Evolutionary conservation across 1,140 invertebrate genomes (phyloP).

Genomic region (Drosophila auraria): DNA sequence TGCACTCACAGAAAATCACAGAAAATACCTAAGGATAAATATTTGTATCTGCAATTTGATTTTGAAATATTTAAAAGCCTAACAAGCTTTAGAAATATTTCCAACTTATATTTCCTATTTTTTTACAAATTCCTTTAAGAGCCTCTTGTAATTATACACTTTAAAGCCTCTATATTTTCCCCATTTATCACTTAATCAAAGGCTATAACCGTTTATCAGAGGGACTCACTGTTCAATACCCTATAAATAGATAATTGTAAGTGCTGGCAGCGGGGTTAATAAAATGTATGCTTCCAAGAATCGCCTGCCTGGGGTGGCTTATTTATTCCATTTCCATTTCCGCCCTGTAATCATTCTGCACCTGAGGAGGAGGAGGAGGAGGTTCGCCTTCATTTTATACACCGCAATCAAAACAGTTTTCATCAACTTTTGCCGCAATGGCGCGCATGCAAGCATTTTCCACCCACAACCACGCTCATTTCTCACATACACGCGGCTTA

Average conservation of each 20-base stretch:
- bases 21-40: not conserved
- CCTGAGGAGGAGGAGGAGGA: not conserved
- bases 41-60: too few relatives aligned
- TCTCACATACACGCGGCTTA: conserved; percentile 47
- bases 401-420: conserved; percentile 62
- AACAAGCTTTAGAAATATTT: too few relatives aligned
- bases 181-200: too few relatives aligned
- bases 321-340: conserved; percentile 49
- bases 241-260: too few relatives aligned
- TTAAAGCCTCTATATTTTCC: too few relatives aligned
- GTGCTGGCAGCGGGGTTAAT: not conserved
- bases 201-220: too few relatives aligned
- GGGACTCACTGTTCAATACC: too few relatives aligned
- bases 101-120: too few relatives aligned
- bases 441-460: conserved; percentile 33
- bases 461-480: conserved; percentile 32
- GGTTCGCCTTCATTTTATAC: conserved; percentile 39
- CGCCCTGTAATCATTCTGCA: conserved; percentile 36
- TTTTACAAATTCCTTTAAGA: too few relatives aligned
- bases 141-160: too few relatives aligned
- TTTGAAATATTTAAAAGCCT: too few relatives aligned
- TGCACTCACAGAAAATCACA: not conserved
- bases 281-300: conserved; percentile 29
- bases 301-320: not conserved
- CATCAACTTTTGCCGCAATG: conserved; percentile 64